Evolutionary conservation across 2,797 vertebrate genomes (phyloP).

Genomic region (Telmatherina bonti): DNA sequence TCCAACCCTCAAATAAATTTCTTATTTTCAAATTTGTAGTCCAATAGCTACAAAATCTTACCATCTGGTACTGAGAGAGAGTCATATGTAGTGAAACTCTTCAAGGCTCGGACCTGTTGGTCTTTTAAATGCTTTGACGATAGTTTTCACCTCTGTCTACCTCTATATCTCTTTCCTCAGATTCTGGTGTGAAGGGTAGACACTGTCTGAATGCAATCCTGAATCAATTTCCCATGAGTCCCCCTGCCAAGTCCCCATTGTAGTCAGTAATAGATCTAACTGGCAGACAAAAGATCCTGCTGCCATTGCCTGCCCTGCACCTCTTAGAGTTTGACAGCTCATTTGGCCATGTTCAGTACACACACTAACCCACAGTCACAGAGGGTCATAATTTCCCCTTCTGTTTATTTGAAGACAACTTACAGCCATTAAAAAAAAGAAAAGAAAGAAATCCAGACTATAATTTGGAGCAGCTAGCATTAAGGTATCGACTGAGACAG

Average conservation of each 20-base stretch:
- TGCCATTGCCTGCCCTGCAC: conserved; percentile 1
- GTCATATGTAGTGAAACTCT: not conserved
- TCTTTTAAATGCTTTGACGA: not conserved
- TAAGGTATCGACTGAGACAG: conserved; percentile 38
- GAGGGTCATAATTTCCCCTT: conserved; percentile 63
- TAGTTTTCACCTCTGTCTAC: not conserved
- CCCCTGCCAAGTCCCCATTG: conserved; percentile 20
- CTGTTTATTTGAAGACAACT: conserved; percentile 72
- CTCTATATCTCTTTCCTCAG: not conserved
- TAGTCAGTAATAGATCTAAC: conserved; percentile 23
- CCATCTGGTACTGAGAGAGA: no score
- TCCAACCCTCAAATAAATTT: not conserved
- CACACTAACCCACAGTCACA: conserved; percentile 30
- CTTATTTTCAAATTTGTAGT: not conserved
- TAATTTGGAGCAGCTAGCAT: conserved; percentile 69
- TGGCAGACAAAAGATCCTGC: conserved; percentile 18
- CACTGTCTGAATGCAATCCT: conserved; percentile 3
- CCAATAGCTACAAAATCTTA: not conserved
- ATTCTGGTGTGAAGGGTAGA: conserved; percentile 31
- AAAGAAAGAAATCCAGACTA: conserved; percentile 54
- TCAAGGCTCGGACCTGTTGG: not conserved
- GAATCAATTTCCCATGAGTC: conserved; percentile 45
- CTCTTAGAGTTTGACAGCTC: conserved; percentile 31
- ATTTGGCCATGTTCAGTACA: conserved; percentile 25
- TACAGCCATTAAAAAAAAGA: conserved; percentile 45